Conservation (phyloP, 2,113 vertebrate genomes). For the Stegastes partitus region DNA sequence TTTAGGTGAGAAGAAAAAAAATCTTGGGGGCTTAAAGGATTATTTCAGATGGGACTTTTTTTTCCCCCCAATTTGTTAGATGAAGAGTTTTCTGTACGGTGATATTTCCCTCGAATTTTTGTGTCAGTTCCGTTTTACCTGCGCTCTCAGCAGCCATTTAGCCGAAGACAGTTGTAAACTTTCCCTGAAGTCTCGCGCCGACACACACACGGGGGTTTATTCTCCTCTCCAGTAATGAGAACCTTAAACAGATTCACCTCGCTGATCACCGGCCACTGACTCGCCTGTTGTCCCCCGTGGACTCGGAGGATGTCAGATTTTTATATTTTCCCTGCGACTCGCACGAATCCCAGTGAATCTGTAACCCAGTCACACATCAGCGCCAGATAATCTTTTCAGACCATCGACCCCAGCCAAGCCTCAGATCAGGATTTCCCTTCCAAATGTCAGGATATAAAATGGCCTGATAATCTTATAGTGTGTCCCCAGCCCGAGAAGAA, state of each 20-base stretch:
- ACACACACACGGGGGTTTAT: not conserved
- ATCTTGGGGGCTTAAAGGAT: too few relatives aligned
- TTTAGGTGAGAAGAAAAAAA: too few relatives aligned
- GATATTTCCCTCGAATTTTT: too few relatives aligned
- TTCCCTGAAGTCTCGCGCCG: not conserved
- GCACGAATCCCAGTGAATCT: constrained; percentile 18
- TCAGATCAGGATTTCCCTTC: constrained; percentile 53
- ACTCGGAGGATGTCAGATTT: not conserved
- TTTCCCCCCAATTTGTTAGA: too few relatives aligned
- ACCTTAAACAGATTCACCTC: not conserved
- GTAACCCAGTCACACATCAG: constrained; percentile 23
- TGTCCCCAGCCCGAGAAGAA: constrained; percentile 27
- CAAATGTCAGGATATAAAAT: constrained; percentile 53
- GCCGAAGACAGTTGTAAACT: not conserved
- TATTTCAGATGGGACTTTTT: too few relatives aligned
- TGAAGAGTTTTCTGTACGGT: too few relatives aligned
- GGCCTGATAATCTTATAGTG: constrained; percentile 50
- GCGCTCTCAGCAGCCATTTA: not conserved
- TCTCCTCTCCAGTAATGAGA: constrained; percentile 11
- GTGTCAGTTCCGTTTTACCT: not conserved
- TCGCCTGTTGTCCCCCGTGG: not conserved
- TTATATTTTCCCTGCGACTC: not conserved
- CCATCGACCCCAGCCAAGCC: constrained; percentile 27
- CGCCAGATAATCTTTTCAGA: constrained; percentile 57
- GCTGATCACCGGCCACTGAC: not conserved